Base-by-base conservation (phyloP, 1,140 invertebrate genomes). In the Thrips palmi region DNA sequence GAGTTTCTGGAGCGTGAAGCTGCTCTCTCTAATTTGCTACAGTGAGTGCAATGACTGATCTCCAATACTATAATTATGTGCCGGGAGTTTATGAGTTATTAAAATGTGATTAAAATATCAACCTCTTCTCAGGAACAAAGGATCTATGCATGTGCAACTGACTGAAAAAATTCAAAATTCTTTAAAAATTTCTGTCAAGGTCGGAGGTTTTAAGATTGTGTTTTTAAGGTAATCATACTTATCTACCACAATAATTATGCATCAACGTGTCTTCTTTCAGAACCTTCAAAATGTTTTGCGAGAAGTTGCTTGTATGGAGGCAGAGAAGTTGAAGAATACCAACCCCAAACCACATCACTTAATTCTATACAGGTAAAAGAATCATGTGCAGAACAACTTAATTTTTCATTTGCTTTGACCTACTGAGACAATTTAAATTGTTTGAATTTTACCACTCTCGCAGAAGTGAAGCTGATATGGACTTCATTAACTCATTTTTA, bases 121-220 rank as follows among this genome's bases (percentile, higher is more conserved):
- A 43, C 52, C 38, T 44, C 46, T 48, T 57, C 59, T 8, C 49
- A 80, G 77, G 50, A 77, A 74, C 44, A 70, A 70, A 37, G 66
- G 77, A 24, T 54, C 52, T 2, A 63, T 71, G 49, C 77, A 82
- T 49, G 60, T 67, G 40, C 70, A 76, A 37, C 52, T 82, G 8
- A 65, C 80, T 1, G 65, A 75, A 36, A 84, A 82, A 57, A 51
- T 79, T 14, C 69, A 77, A 40, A 75, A 71, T 49, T 69, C 71
- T 43, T 39, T 68, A 0, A 71, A 81, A 67, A 39, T 55, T 15
- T 44, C 60, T 0, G 69, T 67, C 23, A 81, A 81, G 53, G 62
- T 63, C n/a, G n/a, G 48, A 46, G 25, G 10, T 34, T 25, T 31
- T 27, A 11, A 12, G 10, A 27, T 17, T 4, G 42, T 40, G 8